Percentiles rank a stretch among this genome's conserved stretches.
Conservation (phyloP, 2,888 invertebrate species). For the Cylloceria caligata region DNA sequence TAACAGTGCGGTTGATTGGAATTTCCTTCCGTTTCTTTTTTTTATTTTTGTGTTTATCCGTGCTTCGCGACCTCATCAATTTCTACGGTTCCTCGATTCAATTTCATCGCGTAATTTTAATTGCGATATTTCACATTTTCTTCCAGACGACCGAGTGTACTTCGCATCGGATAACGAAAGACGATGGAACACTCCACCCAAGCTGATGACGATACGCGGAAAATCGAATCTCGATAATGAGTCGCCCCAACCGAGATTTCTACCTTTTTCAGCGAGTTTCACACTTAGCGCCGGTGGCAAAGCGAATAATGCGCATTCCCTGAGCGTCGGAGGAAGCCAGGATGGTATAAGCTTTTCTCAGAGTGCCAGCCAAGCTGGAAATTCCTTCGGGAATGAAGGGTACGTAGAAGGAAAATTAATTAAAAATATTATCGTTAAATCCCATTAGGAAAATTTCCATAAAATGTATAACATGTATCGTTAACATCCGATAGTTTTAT, state of each 20-base stretch:
- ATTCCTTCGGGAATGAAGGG: slow-evolving; percentile 71
- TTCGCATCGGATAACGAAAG: slow-evolving; percentile 73
- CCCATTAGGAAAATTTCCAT: not conserved
- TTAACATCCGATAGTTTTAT: not conserved
- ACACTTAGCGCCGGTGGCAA: slow-evolving; percentile 75
- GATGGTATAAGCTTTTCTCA: slow-evolving; percentile 80
- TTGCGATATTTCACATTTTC: slow-evolving; percentile 36
- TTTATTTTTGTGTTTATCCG: too few relatives aligned
- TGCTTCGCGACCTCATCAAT: not conserved
- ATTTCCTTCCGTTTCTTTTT: slow-evolving; percentile 15
- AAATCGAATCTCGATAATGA: slow-evolving; percentile 62
- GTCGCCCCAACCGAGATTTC: slow-evolving; percentile 75
- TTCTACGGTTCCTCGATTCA: slow-evolving; percentile 31
- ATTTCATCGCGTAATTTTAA: slow-evolving; percentile 47
- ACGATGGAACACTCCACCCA: slow-evolving; percentile 77
- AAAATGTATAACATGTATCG: too few relatives aligned
- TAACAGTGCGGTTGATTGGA: slow-evolving; percentile 45
- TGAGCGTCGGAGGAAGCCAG: slow-evolving; percentile 76
- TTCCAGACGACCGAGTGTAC: slow-evolving; percentile 73
- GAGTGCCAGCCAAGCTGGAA: slow-evolving; percentile 75
- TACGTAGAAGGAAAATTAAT: slow-evolving; percentile 58
- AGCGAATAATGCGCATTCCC: slow-evolving; percentile 77
- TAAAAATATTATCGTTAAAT: slow-evolving; percentile 12
- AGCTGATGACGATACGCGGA: slow-evolving; percentile 68
- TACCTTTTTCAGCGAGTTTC: slow-evolving; percentile 80